These are phyloP conservation scores for Archilochus colubris DNA, from an alignment of 2,113 vertebrate genomes.

Conservation along the genomic window DNA sequence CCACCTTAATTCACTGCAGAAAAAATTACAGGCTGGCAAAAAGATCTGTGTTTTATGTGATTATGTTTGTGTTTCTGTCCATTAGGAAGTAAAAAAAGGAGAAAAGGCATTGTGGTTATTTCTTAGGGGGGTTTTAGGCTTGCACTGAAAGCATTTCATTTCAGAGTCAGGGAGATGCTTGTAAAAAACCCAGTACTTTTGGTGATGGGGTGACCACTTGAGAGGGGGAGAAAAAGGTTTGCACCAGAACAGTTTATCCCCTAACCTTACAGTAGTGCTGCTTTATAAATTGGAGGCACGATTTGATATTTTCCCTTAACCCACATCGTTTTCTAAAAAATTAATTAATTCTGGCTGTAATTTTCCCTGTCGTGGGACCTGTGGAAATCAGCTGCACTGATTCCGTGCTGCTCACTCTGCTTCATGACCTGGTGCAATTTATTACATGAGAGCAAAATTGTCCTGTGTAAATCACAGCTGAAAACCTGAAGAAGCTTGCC, in stretches of 20 bases:
- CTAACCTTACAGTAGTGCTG: neutral
- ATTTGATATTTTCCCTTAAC: neutral
- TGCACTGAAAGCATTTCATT: neutral
- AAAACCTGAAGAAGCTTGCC: neutral
- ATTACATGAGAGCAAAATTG: neutral
- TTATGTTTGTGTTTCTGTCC: conserved; percentile 46
- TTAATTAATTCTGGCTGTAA: neutral
- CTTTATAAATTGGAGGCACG: neutral
- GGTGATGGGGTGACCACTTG: neutral
- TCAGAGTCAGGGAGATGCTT: neutral
- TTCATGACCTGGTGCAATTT: neutral
- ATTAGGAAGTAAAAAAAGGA: conserved; percentile 28
- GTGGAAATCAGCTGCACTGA: neutral
- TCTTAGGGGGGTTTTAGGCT: neutral
- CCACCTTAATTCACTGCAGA: neutral
- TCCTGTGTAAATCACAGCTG: conserved; percentile 31
- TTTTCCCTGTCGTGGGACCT: neutral
- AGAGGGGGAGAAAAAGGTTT: neutral
- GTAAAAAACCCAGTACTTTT: conserved; percentile 9
- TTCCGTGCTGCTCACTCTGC: neutral
- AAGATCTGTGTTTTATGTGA: conserved; percentile 30
- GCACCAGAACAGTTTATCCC: neutral
- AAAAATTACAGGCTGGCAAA: conserved; percentile 42
- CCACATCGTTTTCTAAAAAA: neutral
- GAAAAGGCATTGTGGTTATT: neutral